Percentiles rank a stretch among this genome's conserved stretches.
Conservation (phyloP, 2,797 vertebrate genomes). For the Acomys russatus region DNA sequence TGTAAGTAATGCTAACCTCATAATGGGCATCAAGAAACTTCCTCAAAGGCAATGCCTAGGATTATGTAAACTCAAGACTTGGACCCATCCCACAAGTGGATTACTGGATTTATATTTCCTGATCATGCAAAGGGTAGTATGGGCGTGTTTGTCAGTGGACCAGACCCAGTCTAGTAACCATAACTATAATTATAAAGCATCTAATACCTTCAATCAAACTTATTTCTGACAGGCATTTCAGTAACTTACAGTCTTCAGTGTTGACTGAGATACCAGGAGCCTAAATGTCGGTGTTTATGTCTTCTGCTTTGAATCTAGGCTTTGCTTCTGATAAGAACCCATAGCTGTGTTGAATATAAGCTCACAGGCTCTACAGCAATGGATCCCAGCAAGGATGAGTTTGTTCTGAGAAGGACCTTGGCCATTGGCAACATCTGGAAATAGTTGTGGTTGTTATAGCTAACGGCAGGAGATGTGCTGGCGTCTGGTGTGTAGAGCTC, state of each 20-base stretch:
- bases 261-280: neutral
- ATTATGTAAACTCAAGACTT: neutral
- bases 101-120: neutral
- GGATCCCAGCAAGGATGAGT: neutral
- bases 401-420: neutral
- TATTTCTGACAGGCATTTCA: slow-evolving; percentile 32
- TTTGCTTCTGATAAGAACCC: neutral
- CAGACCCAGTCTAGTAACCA: neutral
- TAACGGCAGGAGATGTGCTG: neutral
- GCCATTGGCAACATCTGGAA: neutral
- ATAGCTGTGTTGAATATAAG: neutral
- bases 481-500: neutral
- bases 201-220: neutral
- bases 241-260: neutral
- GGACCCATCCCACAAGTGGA: neutral
- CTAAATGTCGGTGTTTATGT: neutral
- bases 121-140: neutral
- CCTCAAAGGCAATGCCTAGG: neutral
- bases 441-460: neutral
- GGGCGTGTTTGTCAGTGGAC: neutral
- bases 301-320: neutral
- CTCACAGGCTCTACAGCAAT: neutral
- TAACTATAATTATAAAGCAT: slow-evolving; percentile 20
- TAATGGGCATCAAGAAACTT: neutral
- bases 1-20: neutral